These are phyloP conservation scores for Ricordea florida DNA, from an alignment of 92 coral and sea anemone genomes.

Conservation along the genomic window DNA sequence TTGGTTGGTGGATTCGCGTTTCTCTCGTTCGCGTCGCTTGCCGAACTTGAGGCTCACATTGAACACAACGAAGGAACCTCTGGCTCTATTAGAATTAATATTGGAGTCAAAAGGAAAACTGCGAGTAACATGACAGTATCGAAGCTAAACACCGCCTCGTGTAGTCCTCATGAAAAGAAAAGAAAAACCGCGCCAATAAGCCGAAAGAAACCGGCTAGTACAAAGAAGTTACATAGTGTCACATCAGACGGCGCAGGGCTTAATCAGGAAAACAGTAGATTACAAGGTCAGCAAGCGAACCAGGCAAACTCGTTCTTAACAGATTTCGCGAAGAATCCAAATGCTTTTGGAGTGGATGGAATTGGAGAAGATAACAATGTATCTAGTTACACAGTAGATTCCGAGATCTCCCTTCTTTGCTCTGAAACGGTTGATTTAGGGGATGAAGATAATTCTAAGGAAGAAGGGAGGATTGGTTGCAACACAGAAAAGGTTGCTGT, in stretches of 20 bases:
- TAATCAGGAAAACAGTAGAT: too few relatives aligned
- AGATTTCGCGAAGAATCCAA: neutral
- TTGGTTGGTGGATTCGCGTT: constrained; percentile 86
- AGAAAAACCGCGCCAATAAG: neutral
- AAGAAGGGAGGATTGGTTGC: neutral
- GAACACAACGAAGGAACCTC: constrained; percentile 67
- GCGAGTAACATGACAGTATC: neutral
- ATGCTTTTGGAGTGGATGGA: neutral
- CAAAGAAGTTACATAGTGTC: too few relatives aligned
- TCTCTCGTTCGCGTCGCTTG: constrained; percentile 66
- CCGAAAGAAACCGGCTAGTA: too few relatives aligned
- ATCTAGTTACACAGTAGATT: neutral
- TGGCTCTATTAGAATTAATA: constrained; percentile 60
- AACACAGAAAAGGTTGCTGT: neutral
- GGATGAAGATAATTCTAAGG: constrained; percentile 10
- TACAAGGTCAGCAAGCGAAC: too few relatives aligned
- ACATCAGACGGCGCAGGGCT: too few relatives aligned
- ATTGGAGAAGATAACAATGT: neutral
- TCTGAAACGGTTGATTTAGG: constrained; percentile 34
- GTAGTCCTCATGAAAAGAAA: constrained; percentile 12
- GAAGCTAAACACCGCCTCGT: neutral
- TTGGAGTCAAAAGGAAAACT: constrained; percentile 58
- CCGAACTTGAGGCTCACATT: constrained; percentile 78
- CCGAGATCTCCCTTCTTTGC: constrained; percentile 39
- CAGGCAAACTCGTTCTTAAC: neutral